Conservation (phyloP, 2,797 vertebrate genomes). For the Anisognathus igniventris region DNA sequence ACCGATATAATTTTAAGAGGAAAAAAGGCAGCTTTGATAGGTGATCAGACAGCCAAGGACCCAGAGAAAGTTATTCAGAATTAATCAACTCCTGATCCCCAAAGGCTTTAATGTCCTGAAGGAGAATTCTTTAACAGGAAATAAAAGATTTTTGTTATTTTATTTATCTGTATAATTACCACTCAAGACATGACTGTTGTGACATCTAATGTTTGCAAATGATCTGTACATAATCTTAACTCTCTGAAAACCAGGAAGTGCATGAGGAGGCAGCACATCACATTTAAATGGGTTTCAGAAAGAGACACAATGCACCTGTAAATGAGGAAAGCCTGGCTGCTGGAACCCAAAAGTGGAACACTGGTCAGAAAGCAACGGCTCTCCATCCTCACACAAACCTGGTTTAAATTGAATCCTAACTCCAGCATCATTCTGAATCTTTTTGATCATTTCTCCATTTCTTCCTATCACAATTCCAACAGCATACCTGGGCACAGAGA, state of each 20-base stretch:
- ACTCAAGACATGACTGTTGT: conserved; percentile 4
- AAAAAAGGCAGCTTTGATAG: conserved; percentile 58
- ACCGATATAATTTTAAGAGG: conserved; percentile 19
- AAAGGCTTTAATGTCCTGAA: conserved; percentile 59
- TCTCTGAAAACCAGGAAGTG: conserved; percentile 35
- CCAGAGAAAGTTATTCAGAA: conserved; percentile 61
- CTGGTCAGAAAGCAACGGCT: background rate
- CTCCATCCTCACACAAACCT: conserved; percentile 77
- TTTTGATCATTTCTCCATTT: conserved; percentile 99
- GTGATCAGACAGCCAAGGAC: conserved; percentile 70
- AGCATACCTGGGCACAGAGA: conserved; percentile 93
- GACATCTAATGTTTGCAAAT: background rate
- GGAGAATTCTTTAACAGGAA: conserved; percentile 3
- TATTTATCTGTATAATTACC: background rate
- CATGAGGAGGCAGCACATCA: background rate
- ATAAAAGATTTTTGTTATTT: background rate
- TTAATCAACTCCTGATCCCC: conserved; percentile 68
- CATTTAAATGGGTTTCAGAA: conserved; percentile 23
- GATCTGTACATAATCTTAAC: background rate
- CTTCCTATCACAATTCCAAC: conserved; percentile 98
- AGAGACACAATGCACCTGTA: background rate
- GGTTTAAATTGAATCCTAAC: conserved; percentile 98
- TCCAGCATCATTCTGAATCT: conserved; percentile 96
- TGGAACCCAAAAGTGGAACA: conserved; percentile 19
- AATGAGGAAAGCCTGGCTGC: conserved; percentile 14